These are phyloP conservation scores for Characodon lateralis DNA, from an alignment of 2,797 vertebrate species.

Conservation along the genomic window DNA sequence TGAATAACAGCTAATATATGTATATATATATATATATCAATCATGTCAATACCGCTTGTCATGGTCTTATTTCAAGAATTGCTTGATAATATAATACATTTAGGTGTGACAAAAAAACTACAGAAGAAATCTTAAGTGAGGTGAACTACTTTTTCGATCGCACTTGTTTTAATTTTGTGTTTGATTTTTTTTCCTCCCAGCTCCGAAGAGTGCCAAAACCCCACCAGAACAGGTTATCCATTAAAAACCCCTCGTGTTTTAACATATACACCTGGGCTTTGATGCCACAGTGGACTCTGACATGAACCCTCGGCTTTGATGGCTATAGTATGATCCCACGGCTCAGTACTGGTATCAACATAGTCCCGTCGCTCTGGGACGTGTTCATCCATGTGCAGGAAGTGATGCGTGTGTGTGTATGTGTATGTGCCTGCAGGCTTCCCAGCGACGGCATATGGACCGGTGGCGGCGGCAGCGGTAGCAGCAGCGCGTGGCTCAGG, in stretches of 20 bases:
- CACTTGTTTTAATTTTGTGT: background rate
- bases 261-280: conserved; percentile 37
- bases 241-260: conserved; percentile 2
- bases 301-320: conserved; percentile 61
- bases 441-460: conserved; percentile 94
- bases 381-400: conserved; percentile 66
- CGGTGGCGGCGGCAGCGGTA: conserved; percentile 93
- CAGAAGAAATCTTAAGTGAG: too few relatives aligned
- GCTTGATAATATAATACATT: background rate
- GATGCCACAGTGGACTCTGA: conserved; percentile 62
- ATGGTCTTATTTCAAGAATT: background rate
- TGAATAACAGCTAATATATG: too few relatives aligned
- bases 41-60: background rate
- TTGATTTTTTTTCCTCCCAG: background rate
- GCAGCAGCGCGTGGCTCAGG: conserved; percentile 98
- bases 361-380: conserved; percentile 64
- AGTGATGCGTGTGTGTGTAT: conserved; percentile 70
- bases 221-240: conserved; percentile 9
- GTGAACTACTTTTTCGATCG: background rate
- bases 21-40: too few relatives aligned
- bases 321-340: conserved; percentile 66
- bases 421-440: conserved; percentile 88
- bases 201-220: background rate
- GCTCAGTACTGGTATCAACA: conserved; percentile 62
- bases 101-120: background rate